Evolutionary conservation across 2,888 invertebrate species (phyloP).

Genomic region (Boloria selene): DNA sequence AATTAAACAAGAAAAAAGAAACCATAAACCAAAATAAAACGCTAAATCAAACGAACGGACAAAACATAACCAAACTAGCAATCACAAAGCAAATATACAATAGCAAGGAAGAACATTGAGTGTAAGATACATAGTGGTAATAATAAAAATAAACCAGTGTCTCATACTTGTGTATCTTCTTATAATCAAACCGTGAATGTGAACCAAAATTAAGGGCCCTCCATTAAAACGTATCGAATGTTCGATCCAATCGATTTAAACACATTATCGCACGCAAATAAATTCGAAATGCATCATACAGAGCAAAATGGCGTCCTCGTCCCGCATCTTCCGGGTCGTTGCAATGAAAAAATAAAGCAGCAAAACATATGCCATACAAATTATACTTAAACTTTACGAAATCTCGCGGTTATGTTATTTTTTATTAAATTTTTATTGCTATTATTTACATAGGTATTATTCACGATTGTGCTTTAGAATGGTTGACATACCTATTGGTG

Average conservation of each 20-base stretch:
- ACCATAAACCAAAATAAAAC: constrained; percentile 41
- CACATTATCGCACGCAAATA: constrained; percentile 65
- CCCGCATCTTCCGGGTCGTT: constrained; percentile 41
- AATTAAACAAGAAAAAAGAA: constrained; percentile 8
- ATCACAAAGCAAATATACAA: constrained; percentile 58
- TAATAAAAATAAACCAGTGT: constrained; percentile 46
- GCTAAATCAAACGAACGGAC: constrained; percentile 38
- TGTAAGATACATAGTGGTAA: constrained; percentile 42
- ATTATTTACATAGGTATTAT: neutral
- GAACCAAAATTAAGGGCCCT: constrained; percentile 22
- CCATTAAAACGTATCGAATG: constrained; percentile 10
- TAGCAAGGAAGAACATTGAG: constrained; percentile 54
- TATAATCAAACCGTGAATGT: constrained; percentile 40
- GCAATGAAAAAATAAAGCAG: constrained; percentile 74
- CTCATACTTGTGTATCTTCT: constrained; percentile 76
- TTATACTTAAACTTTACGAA: constrained; percentile 34
- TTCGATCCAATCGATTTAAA: constrained; percentile 21
- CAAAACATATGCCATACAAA: constrained; percentile 74
- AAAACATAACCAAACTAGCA: constrained; percentile 53
- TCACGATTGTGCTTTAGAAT: neutral
- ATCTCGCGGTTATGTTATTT: neutral
- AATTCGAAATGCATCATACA: constrained; percentile 69
- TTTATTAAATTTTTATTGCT: constrained; percentile 12
- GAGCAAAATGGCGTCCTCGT: constrained; percentile 40
- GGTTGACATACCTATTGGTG: constrained; percentile 67